Evolutionary conservation across 2,888 invertebrate genomes (phyloP).

Genomic region (Calameuta filiformis): DNA sequence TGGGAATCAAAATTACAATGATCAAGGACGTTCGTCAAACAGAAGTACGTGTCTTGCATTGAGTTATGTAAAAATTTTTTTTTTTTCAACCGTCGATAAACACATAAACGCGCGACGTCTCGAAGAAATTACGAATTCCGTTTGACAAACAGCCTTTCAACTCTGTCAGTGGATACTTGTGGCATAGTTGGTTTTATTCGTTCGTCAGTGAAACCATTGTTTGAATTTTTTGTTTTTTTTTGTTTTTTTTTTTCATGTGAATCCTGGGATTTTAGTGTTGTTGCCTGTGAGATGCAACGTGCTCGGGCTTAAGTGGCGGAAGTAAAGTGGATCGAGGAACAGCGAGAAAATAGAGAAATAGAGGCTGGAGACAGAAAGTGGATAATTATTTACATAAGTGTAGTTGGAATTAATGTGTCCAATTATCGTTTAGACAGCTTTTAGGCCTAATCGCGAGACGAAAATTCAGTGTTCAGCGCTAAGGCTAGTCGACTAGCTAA

Average conservation of each 20-base stretch:
- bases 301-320: slow-evolving; percentile 24
- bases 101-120: too few relatives aligned
- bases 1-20: too few relatives aligned
- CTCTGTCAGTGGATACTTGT: not conserved
- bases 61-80: too few relatives aligned
- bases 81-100: too few relatives aligned
- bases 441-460: slow-evolving; percentile 56
- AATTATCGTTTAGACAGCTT: slow-evolving; percentile 30
- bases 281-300: slow-evolving; percentile 50
- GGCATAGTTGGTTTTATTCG: not conserved
- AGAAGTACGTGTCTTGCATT: too few relatives aligned
- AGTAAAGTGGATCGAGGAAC: too few relatives aligned
- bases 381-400: slow-evolving; percentile 28
- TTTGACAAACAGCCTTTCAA: too few relatives aligned
- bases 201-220: not conserved
- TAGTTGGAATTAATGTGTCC: slow-evolving; percentile 28
- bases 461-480: slow-evolving; percentile 28
- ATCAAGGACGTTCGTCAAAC: too few relatives aligned
- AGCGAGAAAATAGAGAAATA: too few relatives aligned
- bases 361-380: not conserved
- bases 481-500: slow-evolving; percentile 22
- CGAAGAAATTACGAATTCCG: too few relatives aligned
- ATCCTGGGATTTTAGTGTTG: slow-evolving; percentile 27
- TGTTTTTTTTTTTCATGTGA: not conserved
- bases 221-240: not conserved